These are phyloP conservation scores for Bombus superbus DNA, from an alignment of 1,140 invertebrate species.

Conservation along the genomic window DNA sequence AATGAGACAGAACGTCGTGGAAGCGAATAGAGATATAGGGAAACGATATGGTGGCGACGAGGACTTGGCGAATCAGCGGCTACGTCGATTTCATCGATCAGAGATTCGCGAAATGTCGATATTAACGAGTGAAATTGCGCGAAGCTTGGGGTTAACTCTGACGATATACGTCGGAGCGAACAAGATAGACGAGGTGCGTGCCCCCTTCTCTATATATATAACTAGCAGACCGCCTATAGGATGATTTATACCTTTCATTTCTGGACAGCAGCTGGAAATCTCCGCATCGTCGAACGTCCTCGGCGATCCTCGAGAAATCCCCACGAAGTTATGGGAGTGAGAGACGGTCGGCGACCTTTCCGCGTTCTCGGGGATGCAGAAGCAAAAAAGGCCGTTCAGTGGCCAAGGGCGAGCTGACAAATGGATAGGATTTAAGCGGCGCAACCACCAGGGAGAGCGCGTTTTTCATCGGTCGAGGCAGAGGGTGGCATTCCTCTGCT, in stretches of 20 bases:
- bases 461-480: slow-evolving; percentile 71
- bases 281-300: slow-evolving; percentile 8
- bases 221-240: not conserved
- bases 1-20: too few species aligned
- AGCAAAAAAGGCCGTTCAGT: slow-evolving; percentile 42
- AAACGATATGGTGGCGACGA: too few species aligned
- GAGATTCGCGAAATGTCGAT: too few species aligned
- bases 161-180: not conserved
- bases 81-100: too few species aligned
- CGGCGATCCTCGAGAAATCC: not conserved
- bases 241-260: slow-evolving; percentile 43
- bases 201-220: not conserved
- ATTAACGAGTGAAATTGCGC: too few species aligned
- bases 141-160: not conserved
- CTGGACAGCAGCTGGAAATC: not conserved
- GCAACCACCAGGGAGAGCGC: slow-evolving; percentile 65
- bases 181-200: not conserved
- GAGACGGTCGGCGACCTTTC: slow-evolving; percentile 32
- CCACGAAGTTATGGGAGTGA: not conserved
- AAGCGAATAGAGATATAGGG: too few species aligned
- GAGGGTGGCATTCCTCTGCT: slow-evolving; percentile 60
- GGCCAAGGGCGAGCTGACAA: slow-evolving; percentile 67
- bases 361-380: slow-evolving; percentile 45
- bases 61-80: too few species aligned
- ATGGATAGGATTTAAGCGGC: slow-evolving; percentile 72